Evolutionary conservation across 2,113 vertebrate genomes (phyloP).

Genomic region (Thunnus maccoyii): DNA sequence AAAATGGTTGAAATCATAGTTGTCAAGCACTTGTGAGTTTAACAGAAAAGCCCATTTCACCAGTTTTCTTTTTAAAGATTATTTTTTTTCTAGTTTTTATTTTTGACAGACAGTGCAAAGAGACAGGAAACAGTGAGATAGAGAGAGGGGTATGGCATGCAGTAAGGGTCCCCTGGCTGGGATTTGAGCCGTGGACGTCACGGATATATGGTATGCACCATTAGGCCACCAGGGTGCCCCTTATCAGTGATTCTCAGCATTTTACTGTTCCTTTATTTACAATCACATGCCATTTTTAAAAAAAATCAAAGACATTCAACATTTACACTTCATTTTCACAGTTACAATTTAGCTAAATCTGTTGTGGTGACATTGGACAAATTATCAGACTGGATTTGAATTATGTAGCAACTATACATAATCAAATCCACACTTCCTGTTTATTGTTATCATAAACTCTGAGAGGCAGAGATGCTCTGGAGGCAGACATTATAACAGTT

Average conservation of each 20-base stretch:
- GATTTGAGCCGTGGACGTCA: too few relatives aligned
- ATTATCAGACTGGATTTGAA: background rate
- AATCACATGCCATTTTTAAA: slow-evolving; percentile 17
- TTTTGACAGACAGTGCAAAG: too few relatives aligned
- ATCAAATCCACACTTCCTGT: background rate
- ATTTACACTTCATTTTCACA: slow-evolving; percentile 14
- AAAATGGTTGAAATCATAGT: slow-evolving; percentile 55
- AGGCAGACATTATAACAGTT: background rate
- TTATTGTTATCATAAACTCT: background rate
- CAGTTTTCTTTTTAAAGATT: background rate
- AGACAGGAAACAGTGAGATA: too few relatives aligned
- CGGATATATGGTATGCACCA: too few relatives aligned
- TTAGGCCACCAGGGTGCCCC: too few relatives aligned
- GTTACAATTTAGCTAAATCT: background rate
- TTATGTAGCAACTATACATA: background rate
- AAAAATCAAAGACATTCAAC: background rate
- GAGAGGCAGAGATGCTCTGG: background rate
- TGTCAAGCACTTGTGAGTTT: background rate
- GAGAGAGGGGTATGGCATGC: too few relatives aligned
- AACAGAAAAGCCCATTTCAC: background rate
- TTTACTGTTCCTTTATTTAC: slow-evolving; percentile 31
- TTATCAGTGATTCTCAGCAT: background rate
- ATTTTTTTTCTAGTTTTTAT: too few relatives aligned
- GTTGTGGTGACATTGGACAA: background rate
- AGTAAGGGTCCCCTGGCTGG: too few relatives aligned